These are phyloP conservation scores for Formica exsecta DNA, from an alignment of 1,140 invertebrate species.

Conservation along the genomic window DNA sequence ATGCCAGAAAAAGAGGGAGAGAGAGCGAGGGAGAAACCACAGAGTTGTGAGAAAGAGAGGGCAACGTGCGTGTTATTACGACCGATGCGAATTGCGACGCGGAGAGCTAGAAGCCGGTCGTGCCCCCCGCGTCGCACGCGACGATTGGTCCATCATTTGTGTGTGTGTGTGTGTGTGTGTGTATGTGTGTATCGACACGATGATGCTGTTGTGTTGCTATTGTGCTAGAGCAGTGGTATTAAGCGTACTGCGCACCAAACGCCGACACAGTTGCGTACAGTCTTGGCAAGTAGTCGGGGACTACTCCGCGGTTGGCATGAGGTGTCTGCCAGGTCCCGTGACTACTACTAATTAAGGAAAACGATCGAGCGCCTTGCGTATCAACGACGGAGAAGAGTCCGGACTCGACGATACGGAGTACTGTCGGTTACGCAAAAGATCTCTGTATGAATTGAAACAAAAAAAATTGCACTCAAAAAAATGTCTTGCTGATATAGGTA, in stretches of 20 bases:
- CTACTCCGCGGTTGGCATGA: conserved; percentile 40
- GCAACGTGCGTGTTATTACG: neutral
- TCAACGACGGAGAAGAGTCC: neutral
- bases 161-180: too few species aligned
- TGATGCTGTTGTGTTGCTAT: neutral
- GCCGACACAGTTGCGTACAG: conserved; percentile 69
- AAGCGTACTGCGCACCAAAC: conserved; percentile 76
- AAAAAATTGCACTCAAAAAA: too few species aligned
- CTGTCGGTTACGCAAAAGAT: neutral
- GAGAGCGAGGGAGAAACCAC: neutral
- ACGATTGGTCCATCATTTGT: conserved; percentile 75
- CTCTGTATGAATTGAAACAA: neutral
- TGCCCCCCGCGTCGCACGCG: conserved; percentile 76
- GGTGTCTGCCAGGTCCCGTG: conserved; percentile 28
- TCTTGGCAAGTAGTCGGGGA: conserved; percentile 75
- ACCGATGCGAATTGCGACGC: conserved; percentile 70
- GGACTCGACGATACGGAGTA: too few species aligned
- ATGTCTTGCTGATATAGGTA: too few species aligned
- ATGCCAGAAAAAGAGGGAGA: conserved; percentile 6
- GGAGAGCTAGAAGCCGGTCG: conserved; percentile 67
- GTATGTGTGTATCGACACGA: neutral
- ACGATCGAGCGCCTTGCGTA: neutral
- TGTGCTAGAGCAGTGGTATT: conserved; percentile 45
- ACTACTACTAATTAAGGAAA: conserved; percentile 42
- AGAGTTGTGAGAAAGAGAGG: neutral